Evolutionary conservation across 1,140 invertebrate genomes (phyloP).

Genomic region (Anoplolepis gracilipes): DNA sequence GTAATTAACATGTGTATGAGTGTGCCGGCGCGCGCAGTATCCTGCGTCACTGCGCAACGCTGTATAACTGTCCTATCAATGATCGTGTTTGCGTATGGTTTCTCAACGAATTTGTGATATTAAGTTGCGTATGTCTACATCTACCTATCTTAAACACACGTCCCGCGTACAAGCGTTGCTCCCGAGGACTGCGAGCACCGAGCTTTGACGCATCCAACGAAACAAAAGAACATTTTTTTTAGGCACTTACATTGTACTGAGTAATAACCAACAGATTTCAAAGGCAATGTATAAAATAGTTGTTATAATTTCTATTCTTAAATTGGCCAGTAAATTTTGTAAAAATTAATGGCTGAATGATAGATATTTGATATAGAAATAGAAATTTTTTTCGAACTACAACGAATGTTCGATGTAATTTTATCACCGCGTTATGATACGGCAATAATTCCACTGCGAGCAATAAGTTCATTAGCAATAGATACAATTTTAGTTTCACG

Average conservation of each 20-base stretch:
- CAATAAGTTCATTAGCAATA: slow-evolving; percentile 41
- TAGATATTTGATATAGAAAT: not conserved
- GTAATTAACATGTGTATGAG: slow-evolving; percentile 73
- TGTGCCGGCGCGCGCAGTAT: slow-evolving; percentile 58
- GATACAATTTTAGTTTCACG: not conserved
- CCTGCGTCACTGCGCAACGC: slow-evolving; percentile 64
- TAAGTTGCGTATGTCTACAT: slow-evolving; percentile 71
- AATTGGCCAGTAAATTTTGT: not conserved
- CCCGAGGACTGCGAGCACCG: slow-evolving; percentile 34
- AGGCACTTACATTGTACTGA: not conserved
- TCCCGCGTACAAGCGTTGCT: slow-evolving; percentile 18
- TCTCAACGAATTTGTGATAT: slow-evolving; percentile 83
- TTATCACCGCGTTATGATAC: not conserved
- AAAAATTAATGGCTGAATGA: not conserved
- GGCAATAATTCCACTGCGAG: slow-evolving; percentile 32
- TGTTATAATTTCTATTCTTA: not conserved
- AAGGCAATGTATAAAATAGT: not conserved
- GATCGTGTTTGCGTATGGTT: slow-evolving; percentile 80
- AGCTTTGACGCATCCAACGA: slow-evolving; percentile 14
- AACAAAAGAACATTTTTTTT: not conserved
- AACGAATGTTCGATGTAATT: slow-evolving; percentile 31
- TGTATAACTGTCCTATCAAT: slow-evolving; percentile 81
- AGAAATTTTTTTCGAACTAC: slow-evolving; percentile 2
- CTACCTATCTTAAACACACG: not conserved
- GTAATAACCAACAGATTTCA: not conserved